Evolutionary conservation across 2,888 invertebrate genomes (phyloP).

Genomic region (Arrhopalites spinosus): DNA sequence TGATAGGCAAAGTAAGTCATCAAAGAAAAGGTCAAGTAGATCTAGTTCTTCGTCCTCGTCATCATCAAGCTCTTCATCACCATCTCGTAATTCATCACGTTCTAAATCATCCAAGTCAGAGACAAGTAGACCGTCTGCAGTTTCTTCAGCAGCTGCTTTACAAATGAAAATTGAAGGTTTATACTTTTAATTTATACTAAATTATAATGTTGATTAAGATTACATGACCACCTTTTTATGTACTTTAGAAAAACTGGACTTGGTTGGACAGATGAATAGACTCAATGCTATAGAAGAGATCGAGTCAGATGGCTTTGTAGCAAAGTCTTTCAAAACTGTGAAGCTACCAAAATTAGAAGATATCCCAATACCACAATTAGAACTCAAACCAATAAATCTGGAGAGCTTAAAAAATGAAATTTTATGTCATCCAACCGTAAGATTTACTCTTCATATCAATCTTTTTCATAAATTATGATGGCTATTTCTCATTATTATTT

Average conservation of each 20-base stretch:
- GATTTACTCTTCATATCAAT: neutral
- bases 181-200: too few relatives aligned
- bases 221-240: neutral
- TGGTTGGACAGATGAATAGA: slow-evolving; percentile 49
- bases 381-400: slow-evolving; percentile 53
- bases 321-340: slow-evolving; percentile 48
- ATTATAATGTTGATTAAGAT: neutral
- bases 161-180: slow-evolving; percentile 54
- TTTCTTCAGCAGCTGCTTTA: slow-evolving; percentile 37
- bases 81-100: slow-evolving; percentile 20
- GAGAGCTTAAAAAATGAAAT: slow-evolving; percentile 53
- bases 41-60: slow-evolving; percentile 35
- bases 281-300: slow-evolving; percentile 52
- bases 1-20: slow-evolving; percentile 29
- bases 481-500: neutral
- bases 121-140: neutral
- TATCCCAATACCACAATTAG: slow-evolving; percentile 53
- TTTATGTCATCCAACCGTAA: slow-evolving; percentile 53
- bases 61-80: slow-evolving; percentile 30
- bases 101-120: neutral
- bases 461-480: neutral
- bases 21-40: slow-evolving; percentile 20
- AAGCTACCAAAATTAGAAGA: slow-evolving; percentile 45
- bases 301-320: slow-evolving; percentile 52
- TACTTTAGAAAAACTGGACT: slow-evolving; percentile 54